Evolutionary conservation across 2,113 vertebrate genomes (phyloP), one percentile per base, ranked within the genome.

Genomic region (Ariopsis seemanni): DNA sequence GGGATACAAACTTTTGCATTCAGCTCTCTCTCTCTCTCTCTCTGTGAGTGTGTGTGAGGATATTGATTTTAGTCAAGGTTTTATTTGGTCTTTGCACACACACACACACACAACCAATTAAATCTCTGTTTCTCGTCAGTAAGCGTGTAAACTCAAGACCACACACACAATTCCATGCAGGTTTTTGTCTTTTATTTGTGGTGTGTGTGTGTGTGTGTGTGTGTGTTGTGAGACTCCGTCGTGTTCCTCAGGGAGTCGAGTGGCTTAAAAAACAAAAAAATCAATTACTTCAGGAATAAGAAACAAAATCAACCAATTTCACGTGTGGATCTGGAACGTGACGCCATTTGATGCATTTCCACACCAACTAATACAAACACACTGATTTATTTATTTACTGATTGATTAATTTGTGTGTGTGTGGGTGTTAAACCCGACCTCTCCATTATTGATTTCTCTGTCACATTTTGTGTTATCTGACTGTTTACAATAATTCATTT

Each of bases 251-350:
- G 83, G 67, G 67, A 17, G 15, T 15, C 17, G 42, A 50, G 11
- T 34, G 34, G 34, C 9, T 11, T 57, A 9, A 72, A 72, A n/a
- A 84, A 55, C 8, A 4, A 71, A 22, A 27, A 86, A 86, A 86
- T 57, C 62, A 86, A 80, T 53, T 86, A 78, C 9, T 79, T 78
- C 27, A 69, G 48, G 69, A 86, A 67, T 30, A 86, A 78, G 34
- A 67, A 86, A 67, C 60, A 42, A 78, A 86, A 65, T 86, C 74
- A 79, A 15, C 74, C 85, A 86, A 67, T 79, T 86, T 86, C 75
- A 78, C 67, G 6, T 74, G 71, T 3, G 17, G 69, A 17, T 18
- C 69, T 15, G 6, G 17, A 42, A 42, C 69, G 34, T 72, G 69
- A 42, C 15, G 30, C 0, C 17, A 9, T 7, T 34, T 30, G 17